phyloP scores from a whole-genome alignment of 2,888 invertebrate species.

The Agapetus fuscipes region DNA sequence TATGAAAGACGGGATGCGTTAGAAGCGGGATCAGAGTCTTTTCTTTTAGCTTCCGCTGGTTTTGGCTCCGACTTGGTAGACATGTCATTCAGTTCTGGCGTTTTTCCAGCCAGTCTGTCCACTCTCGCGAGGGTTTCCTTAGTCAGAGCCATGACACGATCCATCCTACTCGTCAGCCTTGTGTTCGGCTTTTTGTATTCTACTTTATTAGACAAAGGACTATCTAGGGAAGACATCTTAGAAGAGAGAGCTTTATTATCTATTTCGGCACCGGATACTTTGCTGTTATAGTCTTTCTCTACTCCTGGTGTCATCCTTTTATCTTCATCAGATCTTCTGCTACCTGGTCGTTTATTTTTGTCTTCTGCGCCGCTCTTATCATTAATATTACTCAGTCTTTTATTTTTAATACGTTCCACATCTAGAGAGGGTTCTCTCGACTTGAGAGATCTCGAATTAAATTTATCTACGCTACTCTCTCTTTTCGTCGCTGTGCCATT shows the following conservation, averaged over 20 bases:
- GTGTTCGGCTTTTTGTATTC: slow-evolving; percentile 10
- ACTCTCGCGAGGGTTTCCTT: slow-evolving; percentile 42
- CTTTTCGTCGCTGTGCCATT: too few species aligned
- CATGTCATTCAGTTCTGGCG: slow-evolving; percentile 8
- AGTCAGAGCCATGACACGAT: slow-evolving; percentile 39
- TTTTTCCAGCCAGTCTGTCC: slow-evolving; percentile 32
- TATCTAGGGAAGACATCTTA: slow-evolving; percentile 20
- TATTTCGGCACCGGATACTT: slow-evolving; percentile 5
- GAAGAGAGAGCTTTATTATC: slow-evolving; percentile 11
- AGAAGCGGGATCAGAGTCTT: too few species aligned
- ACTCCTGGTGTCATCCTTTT: slow-evolving; percentile 13
- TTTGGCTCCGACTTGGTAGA: too few species aligned
- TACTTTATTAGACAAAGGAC: slow-evolving; percentile 11
- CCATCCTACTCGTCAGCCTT: slow-evolving; percentile 34
- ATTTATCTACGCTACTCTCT: slow-evolving; percentile 5
- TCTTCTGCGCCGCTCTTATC: too few species aligned
- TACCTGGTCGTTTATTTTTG: too few species aligned
- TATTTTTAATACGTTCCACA: slow-evolving; percentile 16
- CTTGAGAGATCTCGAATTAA: too few species aligned
- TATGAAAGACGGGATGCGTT: too few species aligned
- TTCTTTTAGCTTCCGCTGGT: too few species aligned
- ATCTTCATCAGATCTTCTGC: not conserved
- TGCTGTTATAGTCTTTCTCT: slow-evolving; percentile 9
- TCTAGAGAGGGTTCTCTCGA: slow-evolving; percentile 8
- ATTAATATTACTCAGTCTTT: slow-evolving; percentile 16